Base-by-base conservation (phyloP, 2,888 invertebrate genomes). In the Melipona bicolor region DNA sequence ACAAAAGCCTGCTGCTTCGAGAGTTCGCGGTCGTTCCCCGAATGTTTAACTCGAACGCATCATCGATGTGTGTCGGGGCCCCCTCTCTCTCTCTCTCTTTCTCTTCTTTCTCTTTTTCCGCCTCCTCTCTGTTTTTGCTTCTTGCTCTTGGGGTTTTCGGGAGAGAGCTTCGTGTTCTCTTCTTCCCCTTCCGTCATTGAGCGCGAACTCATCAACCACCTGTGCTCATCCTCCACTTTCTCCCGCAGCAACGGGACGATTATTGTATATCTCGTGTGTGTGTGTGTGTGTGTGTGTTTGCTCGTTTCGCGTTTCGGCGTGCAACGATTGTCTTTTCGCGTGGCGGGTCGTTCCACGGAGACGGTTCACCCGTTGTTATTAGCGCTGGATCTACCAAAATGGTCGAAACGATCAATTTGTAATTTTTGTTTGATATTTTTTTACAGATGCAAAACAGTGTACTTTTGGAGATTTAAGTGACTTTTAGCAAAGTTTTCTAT, bases 161-260 rank as follows among this genome's bases (percentile, higher is more conserved):
- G 15, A 59, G 56, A 43, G 9, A 43, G 85, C 64, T 65, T 76
- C 81, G 83, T 77, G 81, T 81, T 85, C 80, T 85, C 5, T 24
- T 9, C 78, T 81, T 79, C 81, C 84, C 72, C 82, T 79, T 79
- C 77, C 79, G 81, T 77, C 86, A 78, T 81, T 82, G 61, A 70
- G 72, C 69, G 71, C 87, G 76, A 80, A 85, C 85, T 88, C 88
- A 83, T 91, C 90, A 90, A 87, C 90, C 91, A 91, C 90, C 91
- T 91, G 91, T 89, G 89, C 76, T 79, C 86, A 78, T 85, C 80
- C 72, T 77, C 86, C 74, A 87, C 86, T 86, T 87, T 88, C 85
- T 83, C 86, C 81, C 69, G 43, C 36, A 74, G 75, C 82, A 69
- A 81, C 84, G 87, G 84, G 72, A 81, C 83, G 87, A 86, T 89